These are phyloP conservation scores for Nephrotoma guestfalica DNA, from an alignment of 2,888 invertebrate species.

Conservation along the genomic window DNA sequence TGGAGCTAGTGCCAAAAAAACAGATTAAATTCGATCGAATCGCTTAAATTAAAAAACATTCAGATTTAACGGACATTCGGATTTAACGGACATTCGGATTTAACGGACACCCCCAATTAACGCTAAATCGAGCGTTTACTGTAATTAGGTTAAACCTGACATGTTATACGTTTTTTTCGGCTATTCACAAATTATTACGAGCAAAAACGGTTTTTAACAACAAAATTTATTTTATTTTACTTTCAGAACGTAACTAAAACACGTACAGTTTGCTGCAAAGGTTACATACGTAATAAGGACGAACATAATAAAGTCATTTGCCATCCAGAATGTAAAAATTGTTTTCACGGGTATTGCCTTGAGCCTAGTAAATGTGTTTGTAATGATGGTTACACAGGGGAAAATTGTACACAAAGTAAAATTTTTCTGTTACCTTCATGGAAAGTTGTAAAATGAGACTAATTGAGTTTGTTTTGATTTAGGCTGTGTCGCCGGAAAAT, in stretches of 20 bases:
- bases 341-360: slow-evolving; percentile 37
- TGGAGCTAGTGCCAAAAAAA: no score
- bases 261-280: slow-evolving; percentile 60
- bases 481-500: slow-evolving; percentile 54
- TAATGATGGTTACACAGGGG: slow-evolving; percentile 34
- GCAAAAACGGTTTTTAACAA: not conserved
- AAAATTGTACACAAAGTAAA: slow-evolving; percentile 28
- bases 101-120: no score
- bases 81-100: no score
- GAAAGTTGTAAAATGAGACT: not conserved
- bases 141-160: not conserved
- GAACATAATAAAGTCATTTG: slow-evolving; percentile 20
- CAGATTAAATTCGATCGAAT: no score
- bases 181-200: not conserved
- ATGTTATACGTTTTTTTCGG: not conserved
- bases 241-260: slow-evolving; percentile 52
- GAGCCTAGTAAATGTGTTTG: slow-evolving; percentile 47
- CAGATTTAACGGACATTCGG: no score
- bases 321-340: slow-evolving; percentile 29
- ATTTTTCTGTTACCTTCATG: not conserved
- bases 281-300: slow-evolving; percentile 41
- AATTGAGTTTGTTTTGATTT: slow-evolving; percentile 15
- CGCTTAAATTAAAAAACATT: no score
- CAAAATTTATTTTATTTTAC: slow-evolving; percentile 3
- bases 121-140: no score